phyloP scores from a whole-genome alignment of 2,888 invertebrate species.

The Blera fallax region DNA sequence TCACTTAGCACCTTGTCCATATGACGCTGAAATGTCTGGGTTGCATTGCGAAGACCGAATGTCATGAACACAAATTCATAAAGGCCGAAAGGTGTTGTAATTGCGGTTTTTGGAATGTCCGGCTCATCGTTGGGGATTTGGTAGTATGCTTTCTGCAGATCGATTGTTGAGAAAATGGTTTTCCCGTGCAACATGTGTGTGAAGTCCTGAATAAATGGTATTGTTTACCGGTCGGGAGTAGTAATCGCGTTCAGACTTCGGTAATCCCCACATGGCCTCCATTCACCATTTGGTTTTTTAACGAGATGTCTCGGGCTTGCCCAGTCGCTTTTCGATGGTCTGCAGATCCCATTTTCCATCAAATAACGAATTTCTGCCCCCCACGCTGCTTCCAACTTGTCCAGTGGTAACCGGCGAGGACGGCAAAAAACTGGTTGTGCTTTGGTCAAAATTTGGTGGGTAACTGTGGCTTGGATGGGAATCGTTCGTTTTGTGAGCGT shows the following conservation, averaged over 20 bases:
- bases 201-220: not conserved
- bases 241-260: not conserved
- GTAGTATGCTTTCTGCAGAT: too few relatives aligned
- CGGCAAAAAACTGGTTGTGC: constrained; percentile 3
- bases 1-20: not conserved
- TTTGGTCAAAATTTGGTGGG: not conserved
- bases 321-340: constrained; percentile 79
- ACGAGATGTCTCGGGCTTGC: constrained; percentile 78
- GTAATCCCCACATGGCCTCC: not conserved
- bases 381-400: constrained; percentile 25
- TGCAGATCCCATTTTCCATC: constrained; percentile 78
- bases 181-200: not conserved
- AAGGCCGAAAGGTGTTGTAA: too few relatives aligned
- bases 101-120: too few relatives aligned
- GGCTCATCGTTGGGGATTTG: too few relatives aligned
- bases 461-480: not conserved
- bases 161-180: not conserved
- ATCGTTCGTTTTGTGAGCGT: not conserved
- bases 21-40: not conserved
- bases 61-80: not conserved
- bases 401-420: constrained; percentile 74
- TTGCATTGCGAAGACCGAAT: not conserved
- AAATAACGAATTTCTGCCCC: constrained; percentile 25
- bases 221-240: not conserved
- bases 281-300: constrained; percentile 47